These are phyloP conservation scores for Gallinago jamesoni DNA, from an alignment of 2,113 vertebrate species.

Conservation along the genomic window DNA sequence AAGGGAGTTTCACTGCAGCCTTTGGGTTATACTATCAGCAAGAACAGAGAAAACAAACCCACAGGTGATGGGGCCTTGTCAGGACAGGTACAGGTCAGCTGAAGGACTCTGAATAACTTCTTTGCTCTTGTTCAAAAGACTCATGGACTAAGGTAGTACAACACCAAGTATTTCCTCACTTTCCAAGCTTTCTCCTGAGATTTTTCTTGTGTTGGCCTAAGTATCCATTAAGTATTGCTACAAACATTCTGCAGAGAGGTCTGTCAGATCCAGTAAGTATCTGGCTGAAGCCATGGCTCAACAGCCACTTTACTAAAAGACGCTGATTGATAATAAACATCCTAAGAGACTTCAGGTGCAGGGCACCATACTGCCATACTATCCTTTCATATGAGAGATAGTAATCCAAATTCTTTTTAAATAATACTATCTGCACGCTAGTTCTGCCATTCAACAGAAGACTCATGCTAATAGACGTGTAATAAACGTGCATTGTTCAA, in stretches of 20 bases:
- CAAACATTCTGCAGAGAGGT: background rate
- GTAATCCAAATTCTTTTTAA: background rate
- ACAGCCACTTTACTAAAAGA: background rate
- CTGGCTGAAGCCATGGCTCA: background rate
- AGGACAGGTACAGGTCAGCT: background rate
- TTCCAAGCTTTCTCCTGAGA: background rate
- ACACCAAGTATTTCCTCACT: background rate
- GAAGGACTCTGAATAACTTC: background rate
- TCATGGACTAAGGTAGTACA: background rate
- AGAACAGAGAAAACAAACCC: background rate
- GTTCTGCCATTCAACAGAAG: background rate
- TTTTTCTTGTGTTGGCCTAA: background rate
- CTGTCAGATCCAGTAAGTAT: background rate
- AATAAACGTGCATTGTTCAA: background rate
- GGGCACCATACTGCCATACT: background rate
- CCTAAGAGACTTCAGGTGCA: background rate
- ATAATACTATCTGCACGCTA: background rate
- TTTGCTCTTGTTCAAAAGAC: background rate
- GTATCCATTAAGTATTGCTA: background rate
- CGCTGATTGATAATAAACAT: background rate
- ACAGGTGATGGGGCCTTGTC: fast-evolving
- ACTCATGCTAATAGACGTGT: background rate
- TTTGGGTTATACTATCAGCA: background rate
- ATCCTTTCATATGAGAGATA: background rate
- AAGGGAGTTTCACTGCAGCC: background rate